Evolutionary conservation across 2,797 vertebrate genomes (phyloP).

Genomic region (Basileuterus tristriatus): DNA sequence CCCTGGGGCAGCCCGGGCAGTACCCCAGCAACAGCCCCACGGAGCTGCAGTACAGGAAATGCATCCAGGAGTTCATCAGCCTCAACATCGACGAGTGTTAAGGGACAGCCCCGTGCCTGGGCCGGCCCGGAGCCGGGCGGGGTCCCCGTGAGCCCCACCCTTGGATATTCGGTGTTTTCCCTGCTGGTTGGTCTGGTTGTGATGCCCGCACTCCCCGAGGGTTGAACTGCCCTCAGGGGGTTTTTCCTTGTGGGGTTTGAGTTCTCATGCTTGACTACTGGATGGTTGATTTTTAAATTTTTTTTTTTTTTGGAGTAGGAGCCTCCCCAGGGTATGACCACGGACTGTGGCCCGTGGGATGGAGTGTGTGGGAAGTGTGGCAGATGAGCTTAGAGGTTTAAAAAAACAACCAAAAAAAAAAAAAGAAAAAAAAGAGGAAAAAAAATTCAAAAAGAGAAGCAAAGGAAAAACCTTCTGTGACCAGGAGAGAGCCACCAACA

Average conservation of each 20-base stretch:
- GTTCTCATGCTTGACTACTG: slow-evolving; percentile 52
- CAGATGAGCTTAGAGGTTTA: background rate
- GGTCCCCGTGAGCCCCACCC: slow-evolving; percentile 27
- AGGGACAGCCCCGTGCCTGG: slow-evolving; percentile 60
- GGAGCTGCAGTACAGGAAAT: slow-evolving; percentile 94
- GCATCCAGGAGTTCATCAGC: slow-evolving; percentile 98
- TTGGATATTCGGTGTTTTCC: slow-evolving; percentile 40
- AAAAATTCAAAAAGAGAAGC: background rate
- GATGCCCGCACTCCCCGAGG: background rate
- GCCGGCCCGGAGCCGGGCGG: slow-evolving; percentile 51
- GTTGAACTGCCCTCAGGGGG: background rate
- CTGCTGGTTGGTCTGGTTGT: background rate
- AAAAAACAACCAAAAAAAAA: too few relatives aligned
- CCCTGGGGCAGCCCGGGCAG: slow-evolving; percentile 90
- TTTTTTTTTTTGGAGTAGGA: background rate
- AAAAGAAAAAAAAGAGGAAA: background rate
- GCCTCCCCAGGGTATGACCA: background rate
- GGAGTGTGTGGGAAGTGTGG: background rate
- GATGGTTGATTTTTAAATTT: background rate
- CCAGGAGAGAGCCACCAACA: background rate
- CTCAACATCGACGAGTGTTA: slow-evolving; percentile 92
- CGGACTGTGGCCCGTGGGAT: background rate
- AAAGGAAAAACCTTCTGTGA: background rate
- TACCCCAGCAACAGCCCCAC: slow-evolving; percentile 93
- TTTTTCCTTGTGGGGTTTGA: background rate